Percentiles rank a stretch among this genome's conserved stretches.
Conservation (phyloP, 2,888 invertebrate genomes). For the Hyposoter dolosus region DNA sequence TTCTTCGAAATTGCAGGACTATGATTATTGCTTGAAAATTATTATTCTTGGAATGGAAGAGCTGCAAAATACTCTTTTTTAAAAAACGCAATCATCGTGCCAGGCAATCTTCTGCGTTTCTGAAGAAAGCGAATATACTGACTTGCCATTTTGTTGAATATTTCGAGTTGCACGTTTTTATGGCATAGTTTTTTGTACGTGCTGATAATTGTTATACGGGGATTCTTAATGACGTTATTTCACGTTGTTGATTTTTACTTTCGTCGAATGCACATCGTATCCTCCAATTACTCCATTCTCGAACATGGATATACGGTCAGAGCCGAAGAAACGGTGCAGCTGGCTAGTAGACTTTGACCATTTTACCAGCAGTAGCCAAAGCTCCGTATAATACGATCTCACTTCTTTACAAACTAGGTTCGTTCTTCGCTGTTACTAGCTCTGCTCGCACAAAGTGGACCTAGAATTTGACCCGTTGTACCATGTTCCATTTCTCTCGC, state of each 20-base stretch:
- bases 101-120: not conserved
- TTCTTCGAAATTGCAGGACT: constrained; percentile 27
- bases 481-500: constrained; percentile 9
- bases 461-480: constrained; percentile 37
- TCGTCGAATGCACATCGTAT: not conserved
- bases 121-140: not conserved
- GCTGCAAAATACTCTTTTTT: not conserved
- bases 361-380: constrained; percentile 49
- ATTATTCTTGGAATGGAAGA: constrained; percentile 19
- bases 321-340: constrained; percentile 53
- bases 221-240: not conserved
- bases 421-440: constrained; percentile 32
- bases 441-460: constrained; percentile 56
- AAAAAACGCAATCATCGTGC: constrained; percentile 5
- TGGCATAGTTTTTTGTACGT: not conserved
- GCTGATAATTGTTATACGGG: not conserved
- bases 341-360: constrained; percentile 40
- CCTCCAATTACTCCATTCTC: constrained; percentile 66
- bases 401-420: constrained; percentile 53
- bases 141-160: not conserved
- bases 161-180: not conserved
- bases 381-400: constrained; percentile 44
- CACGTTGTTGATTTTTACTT: not conserved
- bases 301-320: constrained; percentile 67
- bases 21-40: not conserved